phyloP scores from a whole-genome alignment of 2,797 vertebrate species.

The Amblyopsis hoosieri region DNA sequence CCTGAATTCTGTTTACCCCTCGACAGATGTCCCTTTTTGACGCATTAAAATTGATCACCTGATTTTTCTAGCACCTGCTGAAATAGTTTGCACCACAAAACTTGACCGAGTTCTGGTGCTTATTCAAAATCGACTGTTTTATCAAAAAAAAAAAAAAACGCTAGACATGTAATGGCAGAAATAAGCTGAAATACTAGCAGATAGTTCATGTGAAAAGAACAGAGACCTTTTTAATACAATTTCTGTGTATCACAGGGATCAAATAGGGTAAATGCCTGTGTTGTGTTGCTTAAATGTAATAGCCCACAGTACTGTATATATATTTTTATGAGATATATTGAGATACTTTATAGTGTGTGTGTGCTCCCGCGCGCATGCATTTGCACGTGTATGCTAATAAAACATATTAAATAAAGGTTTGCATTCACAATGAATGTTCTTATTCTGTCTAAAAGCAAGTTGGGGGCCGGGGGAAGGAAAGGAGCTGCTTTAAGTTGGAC shows the following conservation, averaged over 20 bases:
- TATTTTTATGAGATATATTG: constrained; percentile 5
- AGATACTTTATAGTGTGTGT: background rate
- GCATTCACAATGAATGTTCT: constrained; percentile 28
- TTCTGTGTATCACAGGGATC: background rate
- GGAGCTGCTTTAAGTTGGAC: constrained; percentile 31
- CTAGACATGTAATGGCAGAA: constrained; percentile 22
- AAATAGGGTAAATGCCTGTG: background rate
- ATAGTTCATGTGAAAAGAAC: no score
- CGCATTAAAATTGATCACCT: constrained; percentile 70
- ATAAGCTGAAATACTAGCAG: constrained; percentile 17
- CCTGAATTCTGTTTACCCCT: constrained; percentile 69
- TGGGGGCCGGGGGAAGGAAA: constrained; percentile 35
- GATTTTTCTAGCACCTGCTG: constrained; percentile 60
- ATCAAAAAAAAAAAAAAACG: constrained; percentile 6
- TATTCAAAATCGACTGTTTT: constrained; percentile 46
- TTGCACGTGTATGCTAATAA: constrained; percentile 1
- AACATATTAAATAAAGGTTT: constrained; percentile 10
- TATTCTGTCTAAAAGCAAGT: constrained; percentile 25
- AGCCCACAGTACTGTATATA: no score
- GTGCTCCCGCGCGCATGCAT: background rate
- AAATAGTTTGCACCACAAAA: no score
- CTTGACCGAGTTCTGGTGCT: constrained; percentile 34
- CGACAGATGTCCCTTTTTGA: constrained; percentile 59
- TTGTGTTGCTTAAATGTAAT: constrained; percentile 6
- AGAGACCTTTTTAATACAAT: no score